These are phyloP conservation scores for Isaurus tuberculatus DNA, from an alignment of 92 coral and sea anemone species.

Conservation along the genomic window DNA sequence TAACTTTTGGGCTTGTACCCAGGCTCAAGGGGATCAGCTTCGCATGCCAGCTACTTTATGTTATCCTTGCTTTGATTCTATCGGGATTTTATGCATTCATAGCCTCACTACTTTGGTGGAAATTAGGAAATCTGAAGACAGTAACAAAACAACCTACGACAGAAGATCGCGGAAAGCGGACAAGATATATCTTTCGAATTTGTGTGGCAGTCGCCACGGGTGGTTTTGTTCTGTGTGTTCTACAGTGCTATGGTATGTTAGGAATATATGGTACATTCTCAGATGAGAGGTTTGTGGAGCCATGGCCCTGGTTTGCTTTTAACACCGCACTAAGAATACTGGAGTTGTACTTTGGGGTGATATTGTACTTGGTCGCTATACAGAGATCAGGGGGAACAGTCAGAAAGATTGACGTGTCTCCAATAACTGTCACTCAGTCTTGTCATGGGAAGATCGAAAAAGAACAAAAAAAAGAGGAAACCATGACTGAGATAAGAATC, in stretches of 20 bases:
- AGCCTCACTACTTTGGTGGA: constrained; percentile 69
- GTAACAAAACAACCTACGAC: constrained; percentile 18
- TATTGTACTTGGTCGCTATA: constrained; percentile 53
- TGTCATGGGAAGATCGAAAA: constrained; percentile 17
- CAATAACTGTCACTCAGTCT: constrained; percentile 39
- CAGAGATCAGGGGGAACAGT: constrained; percentile 11
- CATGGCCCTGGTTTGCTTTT: constrained; percentile 86
- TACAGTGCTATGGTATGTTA: constrained; percentile 72
- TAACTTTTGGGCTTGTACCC: constrained; percentile 65
- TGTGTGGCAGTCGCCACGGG: constrained; percentile 75
- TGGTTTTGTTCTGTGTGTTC: constrained; percentile 59
- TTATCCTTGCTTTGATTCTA: constrained; percentile 55
- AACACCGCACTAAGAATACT: constrained; percentile 67
- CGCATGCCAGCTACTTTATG: constrained; percentile 73
- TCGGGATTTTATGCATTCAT: constrained; percentile 64
- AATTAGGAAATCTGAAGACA: constrained; percentile 29
- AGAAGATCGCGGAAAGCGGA: constrained; percentile 49
- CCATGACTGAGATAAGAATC: background rate
- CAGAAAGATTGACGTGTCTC: constrained; percentile 52
- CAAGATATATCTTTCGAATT: constrained; percentile 60
- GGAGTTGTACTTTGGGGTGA: constrained; percentile 66
- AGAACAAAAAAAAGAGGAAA: background rate
- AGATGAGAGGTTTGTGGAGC: constrained; percentile 44
- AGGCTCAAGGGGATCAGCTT: constrained; percentile 59
- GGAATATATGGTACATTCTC: constrained; percentile 75